Base-by-base conservation (phyloP, 92 coral and sea anemone species). In the Nematostella vectensis region DNA sequence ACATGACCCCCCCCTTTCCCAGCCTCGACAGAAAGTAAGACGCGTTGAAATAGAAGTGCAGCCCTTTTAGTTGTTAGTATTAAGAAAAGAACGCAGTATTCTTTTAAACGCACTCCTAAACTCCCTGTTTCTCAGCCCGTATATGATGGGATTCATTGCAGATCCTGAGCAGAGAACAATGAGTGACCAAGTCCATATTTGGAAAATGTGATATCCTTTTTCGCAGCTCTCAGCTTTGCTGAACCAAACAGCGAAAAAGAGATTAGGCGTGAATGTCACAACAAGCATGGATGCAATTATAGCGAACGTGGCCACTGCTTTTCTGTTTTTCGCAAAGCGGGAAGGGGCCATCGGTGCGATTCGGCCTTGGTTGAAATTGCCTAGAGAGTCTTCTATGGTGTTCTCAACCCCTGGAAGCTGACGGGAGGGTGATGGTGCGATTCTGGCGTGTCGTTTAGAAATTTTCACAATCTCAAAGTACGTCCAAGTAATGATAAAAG, bases 231-330 rank as follows among this genome's bases (percentile, higher is more conserved):
- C n/a, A 21, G 72, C 27, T 23, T 39, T 25, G 11, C 12, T 2
- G 31, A 42, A 66, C 72, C 63, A 66, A 12, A 66, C 3, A 8
- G 72, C 45, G 29, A 55, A 54, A 15, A 44, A 30, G 31, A 66
- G 33, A 27, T 66, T 66, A 1, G 72, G 72, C 3, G 72, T 55
- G 24, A 66, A 66, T 0, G 62, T 37, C 9, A 55, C 19, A 11
- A 66, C 48, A 11, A 66, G 48, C 0, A 66, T 28, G 3, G 31
- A 6, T 0, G 62, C 42, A 17, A 66, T 25, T 23, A 55, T 45
- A 1, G 63, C 72, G 42, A 66, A 66, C 0, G 72, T 66, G 19
- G 45, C 55, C 6, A 66, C 72, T 1, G 72, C 72, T 55, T 66
- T 66, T 45, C 31, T 54, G 47, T 66, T 66, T 20, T 55, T 66